A percentile compares a stretch with the other conserved stretches of the same genome.
phyloP scores from a whole-genome alignment of 2,113 vertebrate genomes.

The Bucco capensis region DNA sequence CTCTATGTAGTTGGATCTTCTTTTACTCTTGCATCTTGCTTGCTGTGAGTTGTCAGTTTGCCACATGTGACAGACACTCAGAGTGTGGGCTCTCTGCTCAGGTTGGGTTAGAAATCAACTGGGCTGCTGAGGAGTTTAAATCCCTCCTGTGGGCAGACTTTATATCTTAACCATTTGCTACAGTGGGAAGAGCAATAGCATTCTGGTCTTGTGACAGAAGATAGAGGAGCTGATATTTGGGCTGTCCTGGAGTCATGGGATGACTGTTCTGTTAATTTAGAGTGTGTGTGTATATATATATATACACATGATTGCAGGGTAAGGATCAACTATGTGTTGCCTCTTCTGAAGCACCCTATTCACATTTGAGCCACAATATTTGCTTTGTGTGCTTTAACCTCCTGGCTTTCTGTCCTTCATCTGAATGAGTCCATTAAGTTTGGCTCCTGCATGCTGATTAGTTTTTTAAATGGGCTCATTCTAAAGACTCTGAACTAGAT shows the following conservation, averaged over 20 bases:
- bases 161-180: background rate
- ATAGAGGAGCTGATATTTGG: background rate
- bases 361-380: fast-evolving
- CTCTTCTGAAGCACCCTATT: background rate
- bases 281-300: too few relatives aligned
- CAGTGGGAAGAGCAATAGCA: background rate
- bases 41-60: background rate
- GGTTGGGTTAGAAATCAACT: background rate
- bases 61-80: background rate
- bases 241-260: background rate
- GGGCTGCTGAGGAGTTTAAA: background rate
- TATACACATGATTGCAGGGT: background rate
- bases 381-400: background rate
- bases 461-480: background rate
- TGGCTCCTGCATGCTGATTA: background rate
- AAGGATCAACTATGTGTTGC: background rate
- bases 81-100: too few relatives aligned
- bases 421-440: background rate
- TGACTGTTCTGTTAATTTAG: background rate
- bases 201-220: background rate
- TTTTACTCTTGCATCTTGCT: background rate
- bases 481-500: background rate
- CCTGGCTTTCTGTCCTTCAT: background rate
- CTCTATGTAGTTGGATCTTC: background rate
- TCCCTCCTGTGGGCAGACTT: background rate